These are phyloP conservation scores for Xylota sylvarum DNA, from an alignment of 2,888 invertebrate genomes.

Conservation along the genomic window DNA sequence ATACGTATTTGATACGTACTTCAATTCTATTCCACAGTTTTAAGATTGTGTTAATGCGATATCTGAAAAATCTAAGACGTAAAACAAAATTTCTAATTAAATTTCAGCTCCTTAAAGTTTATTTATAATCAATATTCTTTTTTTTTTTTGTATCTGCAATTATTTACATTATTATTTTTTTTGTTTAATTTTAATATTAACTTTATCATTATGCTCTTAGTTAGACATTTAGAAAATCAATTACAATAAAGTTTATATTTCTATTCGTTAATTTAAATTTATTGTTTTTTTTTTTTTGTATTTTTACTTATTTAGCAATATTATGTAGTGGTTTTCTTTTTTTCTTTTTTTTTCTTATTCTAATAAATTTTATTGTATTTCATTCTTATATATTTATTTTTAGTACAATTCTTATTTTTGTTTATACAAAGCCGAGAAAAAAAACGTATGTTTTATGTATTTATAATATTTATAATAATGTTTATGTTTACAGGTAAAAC, in stretches of 20 bases:
- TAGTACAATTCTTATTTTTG: constrained; percentile 52
- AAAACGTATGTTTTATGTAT: constrained; percentile 39
- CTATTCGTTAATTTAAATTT: constrained; percentile 30
- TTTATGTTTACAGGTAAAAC: constrained; percentile 57
- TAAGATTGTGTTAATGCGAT: no score
- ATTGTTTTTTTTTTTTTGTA: constrained; percentile 38
- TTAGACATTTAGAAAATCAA: constrained; percentile 77
- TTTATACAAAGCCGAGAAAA: constrained; percentile 71
- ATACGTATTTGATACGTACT: no score
- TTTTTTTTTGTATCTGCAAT: constrained; percentile 59
- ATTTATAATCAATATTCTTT: constrained; percentile 70
- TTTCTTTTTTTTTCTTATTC: constrained; percentile 38
- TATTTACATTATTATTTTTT: constrained; percentile 52
- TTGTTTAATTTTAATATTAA: constrained; percentile 45
- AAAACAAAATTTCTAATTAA: constrained; percentile 8
- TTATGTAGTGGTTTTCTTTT: constrained; percentile 50
- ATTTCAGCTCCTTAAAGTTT: constrained; percentile 69
- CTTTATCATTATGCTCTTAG: constrained; percentile 55
- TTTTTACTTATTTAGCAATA: constrained; percentile 50
- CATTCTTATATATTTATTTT: constrained; percentile 65
- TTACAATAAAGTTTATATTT: constrained; percentile 66
- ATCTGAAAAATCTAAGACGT: no score
- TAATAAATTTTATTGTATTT: constrained; percentile 71
- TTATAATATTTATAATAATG: constrained; percentile 61
- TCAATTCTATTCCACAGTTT: no score